These are phyloP conservation scores for Lithophane leautieri DNA, from an alignment of 2,888 invertebrate genomes.

Conservation along the genomic window DNA sequence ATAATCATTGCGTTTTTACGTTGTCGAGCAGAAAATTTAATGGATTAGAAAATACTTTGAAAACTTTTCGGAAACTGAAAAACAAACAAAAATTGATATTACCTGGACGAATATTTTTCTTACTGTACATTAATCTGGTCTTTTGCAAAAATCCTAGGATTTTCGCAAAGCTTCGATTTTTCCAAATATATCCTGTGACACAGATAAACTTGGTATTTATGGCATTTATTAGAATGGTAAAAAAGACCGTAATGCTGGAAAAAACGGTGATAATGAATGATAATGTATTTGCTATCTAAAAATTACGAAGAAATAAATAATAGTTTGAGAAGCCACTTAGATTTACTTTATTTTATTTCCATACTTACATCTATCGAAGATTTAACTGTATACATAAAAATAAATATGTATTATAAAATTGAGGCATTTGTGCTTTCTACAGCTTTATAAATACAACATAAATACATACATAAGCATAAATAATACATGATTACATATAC, in stretches of 20 bases:
- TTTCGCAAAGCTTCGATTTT: neutral
- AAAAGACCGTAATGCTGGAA: neutral
- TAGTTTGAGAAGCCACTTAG: conserved; percentile 17
- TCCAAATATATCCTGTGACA: neutral
- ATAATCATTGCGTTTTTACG: no score
- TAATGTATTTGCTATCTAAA: conserved; percentile 33
- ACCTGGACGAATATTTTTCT: neutral
- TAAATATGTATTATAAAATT: conserved; percentile 55
- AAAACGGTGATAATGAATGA: conserved; percentile 9
- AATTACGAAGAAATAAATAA: conserved; percentile 46
- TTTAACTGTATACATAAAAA: conserved; percentile 68
- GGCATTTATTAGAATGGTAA: neutral
- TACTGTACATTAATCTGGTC: no score
- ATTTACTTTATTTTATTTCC: conserved; percentile 46
- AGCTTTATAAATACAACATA: conserved; percentile 44
- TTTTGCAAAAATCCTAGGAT: neutral
- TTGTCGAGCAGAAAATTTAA: neutral
- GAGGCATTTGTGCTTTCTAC: conserved; percentile 53
- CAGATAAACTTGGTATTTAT: no score
- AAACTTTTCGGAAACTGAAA: neutral
- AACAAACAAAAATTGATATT: no score
- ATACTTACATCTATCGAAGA: conserved; percentile 66
- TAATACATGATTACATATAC: conserved; percentile 43
- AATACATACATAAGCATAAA: conserved; percentile 52
- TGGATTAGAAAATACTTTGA: neutral